Evolutionary conservation across 2,113 vertebrate genomes (phyloP).

Genomic region (Dissostichus mawsoni): DNA sequence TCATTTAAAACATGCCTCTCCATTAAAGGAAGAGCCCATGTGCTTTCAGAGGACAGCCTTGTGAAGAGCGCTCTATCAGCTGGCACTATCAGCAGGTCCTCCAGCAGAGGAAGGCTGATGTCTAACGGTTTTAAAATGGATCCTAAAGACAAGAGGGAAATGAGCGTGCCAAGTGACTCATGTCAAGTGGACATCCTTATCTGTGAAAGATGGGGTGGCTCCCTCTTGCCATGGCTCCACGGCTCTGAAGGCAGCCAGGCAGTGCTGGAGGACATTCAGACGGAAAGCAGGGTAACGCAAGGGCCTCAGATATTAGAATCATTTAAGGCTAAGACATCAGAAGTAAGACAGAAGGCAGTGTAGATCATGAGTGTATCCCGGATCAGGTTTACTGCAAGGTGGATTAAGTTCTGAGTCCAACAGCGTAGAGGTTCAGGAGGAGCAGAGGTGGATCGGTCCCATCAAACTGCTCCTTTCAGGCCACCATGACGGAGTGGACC

Average conservation of each 20-base stretch:
- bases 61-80: slow-evolving; percentile 75
- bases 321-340: neutral
- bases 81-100: slow-evolving; percentile 76
- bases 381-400: neutral
- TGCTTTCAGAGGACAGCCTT: slow-evolving; percentile 66
- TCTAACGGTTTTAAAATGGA: slow-evolving; percentile 78
- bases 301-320: neutral
- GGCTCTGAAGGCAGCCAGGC: slow-evolving; percentile 37
- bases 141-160: slow-evolving; percentile 71
- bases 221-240: slow-evolving; percentile 46
- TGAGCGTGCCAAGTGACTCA: slow-evolving; percentile 68
- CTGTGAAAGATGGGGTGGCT: slow-evolving; percentile 72
- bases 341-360: neutral
- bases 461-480: slow-evolving; percentile 56
- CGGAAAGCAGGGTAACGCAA: neutral
- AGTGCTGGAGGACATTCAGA: slow-evolving; percentile 1
- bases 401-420: slow-evolving; percentile 1
- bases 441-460: slow-evolving; percentile 60
- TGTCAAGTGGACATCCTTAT: slow-evolving; percentile 83
- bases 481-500: slow-evolving; percentile 87
- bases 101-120: slow-evolving; percentile 62
- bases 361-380: neutral
- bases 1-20: slow-evolving; percentile 53
- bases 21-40: slow-evolving; percentile 72
- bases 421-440: neutral